A percentile compares a stretch with the other conserved stretches of the same genome.
Conservation (phyloP, 2,113 vertebrate genomes). For the Plecturocebus donacophilus region DNA sequence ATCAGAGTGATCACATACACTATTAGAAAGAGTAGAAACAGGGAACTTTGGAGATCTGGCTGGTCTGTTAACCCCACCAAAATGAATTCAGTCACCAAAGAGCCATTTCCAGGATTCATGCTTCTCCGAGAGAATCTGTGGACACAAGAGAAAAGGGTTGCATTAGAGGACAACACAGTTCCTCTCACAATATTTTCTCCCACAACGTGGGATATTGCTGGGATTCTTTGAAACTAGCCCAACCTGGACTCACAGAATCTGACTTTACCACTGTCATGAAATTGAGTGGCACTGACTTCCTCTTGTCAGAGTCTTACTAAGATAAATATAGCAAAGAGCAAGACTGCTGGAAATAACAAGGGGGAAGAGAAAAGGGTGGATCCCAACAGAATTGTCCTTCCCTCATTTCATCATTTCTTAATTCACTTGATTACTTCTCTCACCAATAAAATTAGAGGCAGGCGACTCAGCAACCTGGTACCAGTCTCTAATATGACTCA, state of each 20-base stretch:
- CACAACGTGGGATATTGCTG: fast-evolving
- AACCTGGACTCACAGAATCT: not conserved
- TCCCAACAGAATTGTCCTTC: fast-evolving
- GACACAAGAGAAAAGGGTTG: not conserved
- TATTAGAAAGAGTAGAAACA: slow-evolving; percentile 13
- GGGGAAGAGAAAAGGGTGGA: not conserved
- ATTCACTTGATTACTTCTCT: not conserved
- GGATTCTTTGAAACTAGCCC: not conserved
- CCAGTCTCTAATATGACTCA: not conserved
- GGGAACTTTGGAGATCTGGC: not conserved
- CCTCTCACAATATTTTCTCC: not conserved
- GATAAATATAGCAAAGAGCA: not conserved
- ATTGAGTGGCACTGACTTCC: not conserved
- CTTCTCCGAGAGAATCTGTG: not conserved
- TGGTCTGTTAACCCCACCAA: not conserved
- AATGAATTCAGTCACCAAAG: not conserved
- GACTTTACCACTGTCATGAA: not conserved
- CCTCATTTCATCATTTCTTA: not conserved
- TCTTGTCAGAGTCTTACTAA: not conserved
- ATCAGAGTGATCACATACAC: not conserved
- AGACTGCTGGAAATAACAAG: not conserved
- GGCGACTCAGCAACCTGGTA: fast-evolving
- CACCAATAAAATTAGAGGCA: not conserved
- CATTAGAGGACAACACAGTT: not conserved
- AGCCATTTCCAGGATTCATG: slow-evolving; percentile 16